These are phyloP conservation scores for Drosophila mulleri DNA, from an alignment of 2,888 invertebrate genomes.

Conservation along the genomic window DNA sequence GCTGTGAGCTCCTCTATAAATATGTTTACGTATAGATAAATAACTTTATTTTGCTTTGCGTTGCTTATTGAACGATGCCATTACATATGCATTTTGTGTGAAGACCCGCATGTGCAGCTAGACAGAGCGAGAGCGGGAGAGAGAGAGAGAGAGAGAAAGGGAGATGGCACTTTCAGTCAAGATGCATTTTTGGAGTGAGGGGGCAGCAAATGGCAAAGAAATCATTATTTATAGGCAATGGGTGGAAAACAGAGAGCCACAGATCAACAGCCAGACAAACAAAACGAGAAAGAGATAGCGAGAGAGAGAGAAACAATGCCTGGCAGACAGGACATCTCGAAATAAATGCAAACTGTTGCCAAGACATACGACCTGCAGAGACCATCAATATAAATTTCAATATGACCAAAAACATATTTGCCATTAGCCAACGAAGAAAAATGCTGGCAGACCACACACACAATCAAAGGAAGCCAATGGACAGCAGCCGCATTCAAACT, in stretches of 20 bases:
- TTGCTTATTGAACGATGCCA: constrained; percentile 36
- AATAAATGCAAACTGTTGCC: constrained; percentile 75
- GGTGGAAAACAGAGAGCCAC: constrained; percentile 28
- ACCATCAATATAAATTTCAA: constrained; percentile 75
- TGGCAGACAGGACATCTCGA: constrained; percentile 25
- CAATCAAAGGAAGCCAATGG: constrained; percentile 10
- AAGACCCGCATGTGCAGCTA: constrained; percentile 47
- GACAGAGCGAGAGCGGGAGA: constrained; percentile 5
- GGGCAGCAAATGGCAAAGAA: constrained; percentile 55
- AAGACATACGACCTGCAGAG: constrained; percentile 53
- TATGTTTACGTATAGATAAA: background rate
- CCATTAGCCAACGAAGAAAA: constrained; percentile 53
- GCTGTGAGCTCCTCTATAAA: background rate
- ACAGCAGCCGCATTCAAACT: background rate
- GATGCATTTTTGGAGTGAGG: constrained; percentile 20
- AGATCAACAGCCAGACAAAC: constrained; percentile 45
- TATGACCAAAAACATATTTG: constrained; percentile 68
- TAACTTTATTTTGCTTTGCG: constrained; percentile 18
- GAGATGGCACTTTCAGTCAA: constrained; percentile 10
- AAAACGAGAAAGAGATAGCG: background rate
- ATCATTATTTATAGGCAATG: constrained; percentile 70
- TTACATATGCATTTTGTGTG: constrained; percentile 51
- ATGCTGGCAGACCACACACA: constrained; percentile 32
- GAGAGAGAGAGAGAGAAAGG: background rate
- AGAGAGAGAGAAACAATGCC: background rate